Conservation (phyloP, 2,797 vertebrate species). For the Scyliorhinus canicula region DNA sequence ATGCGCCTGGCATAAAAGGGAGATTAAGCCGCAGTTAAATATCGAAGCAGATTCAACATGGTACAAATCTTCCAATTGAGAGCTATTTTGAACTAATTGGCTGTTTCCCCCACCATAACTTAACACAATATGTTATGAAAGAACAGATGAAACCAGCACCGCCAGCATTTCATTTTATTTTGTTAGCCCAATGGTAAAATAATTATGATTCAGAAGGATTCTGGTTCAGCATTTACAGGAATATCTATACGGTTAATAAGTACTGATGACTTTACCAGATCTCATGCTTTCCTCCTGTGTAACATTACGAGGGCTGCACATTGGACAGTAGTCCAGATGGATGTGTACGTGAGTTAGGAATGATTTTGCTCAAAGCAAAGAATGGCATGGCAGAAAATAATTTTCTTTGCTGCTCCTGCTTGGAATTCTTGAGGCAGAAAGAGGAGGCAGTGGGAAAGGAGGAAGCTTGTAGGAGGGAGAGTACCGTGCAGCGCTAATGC, state of each 20-base stretch:
- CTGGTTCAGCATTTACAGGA: conserved; percentile 13
- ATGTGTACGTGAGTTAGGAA: background rate
- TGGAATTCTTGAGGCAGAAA: background rate
- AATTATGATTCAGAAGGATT: background rate
- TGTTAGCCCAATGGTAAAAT: conserved; percentile 20
- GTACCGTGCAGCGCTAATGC: background rate
- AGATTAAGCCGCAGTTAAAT: background rate
- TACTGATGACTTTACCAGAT: background rate
- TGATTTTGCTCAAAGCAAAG: background rate
- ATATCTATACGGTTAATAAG: conserved; percentile 2
- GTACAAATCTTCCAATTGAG: background rate
- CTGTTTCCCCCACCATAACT: background rate
- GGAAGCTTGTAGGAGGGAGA: background rate
- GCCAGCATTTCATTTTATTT: conserved; percentile 21
- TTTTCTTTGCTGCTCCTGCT: background rate
- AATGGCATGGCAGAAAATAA: background rate
- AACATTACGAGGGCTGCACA: background rate
- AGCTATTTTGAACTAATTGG: background rate
- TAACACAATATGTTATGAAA: background rate
- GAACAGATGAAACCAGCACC: background rate
- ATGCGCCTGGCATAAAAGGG: background rate
- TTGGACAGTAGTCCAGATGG: background rate
- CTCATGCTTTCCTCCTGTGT: conserved; percentile 22
- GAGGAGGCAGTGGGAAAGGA: background rate
- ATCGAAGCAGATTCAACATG: background rate